phyloP scores from a whole-genome alignment of 2,888 invertebrate genomes.

The Balanococcus diminutus region DNA sequence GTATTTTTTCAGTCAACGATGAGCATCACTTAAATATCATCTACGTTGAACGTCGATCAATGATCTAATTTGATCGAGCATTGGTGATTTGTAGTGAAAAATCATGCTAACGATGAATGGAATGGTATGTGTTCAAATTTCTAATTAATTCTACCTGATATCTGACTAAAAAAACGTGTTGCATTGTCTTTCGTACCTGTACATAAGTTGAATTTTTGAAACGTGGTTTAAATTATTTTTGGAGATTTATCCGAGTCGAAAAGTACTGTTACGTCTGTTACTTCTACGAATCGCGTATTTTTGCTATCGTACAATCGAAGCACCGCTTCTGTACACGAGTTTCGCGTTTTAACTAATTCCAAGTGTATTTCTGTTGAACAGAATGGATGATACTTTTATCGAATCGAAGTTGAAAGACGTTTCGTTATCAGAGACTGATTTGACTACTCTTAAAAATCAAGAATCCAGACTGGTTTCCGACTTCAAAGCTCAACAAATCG shows the following conservation, averaged over 20 bases:
- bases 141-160: background rate
- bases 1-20: no score
- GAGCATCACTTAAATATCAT: no score
- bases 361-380: background rate
- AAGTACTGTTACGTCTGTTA: background rate
- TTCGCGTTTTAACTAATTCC: background rate
- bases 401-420: conserved; percentile 37
- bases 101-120: background rate
- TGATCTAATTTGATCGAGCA: background rate
- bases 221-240: no score
- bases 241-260: background rate
- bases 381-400: background rate
- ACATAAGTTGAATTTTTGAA: background rate
- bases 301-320: background rate
- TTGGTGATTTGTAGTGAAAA: background rate
- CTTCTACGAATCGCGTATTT: background rate
- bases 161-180: background rate
- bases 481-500: conserved; percentile 77
- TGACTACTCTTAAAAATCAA: conserved; percentile 67
- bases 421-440: conserved; percentile 50
- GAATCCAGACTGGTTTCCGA: conserved; percentile 73
- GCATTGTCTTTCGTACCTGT: background rate
- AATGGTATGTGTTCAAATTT: background rate
- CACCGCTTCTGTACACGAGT: background rate
- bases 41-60: background rate